A percentile compares a stretch with the other conserved stretches of the same genome.
These are phyloP conservation scores for Vulpes ferrilata DNA, from an alignment of 2,113 vertebrate species.

Conservation along the genomic window DNA sequence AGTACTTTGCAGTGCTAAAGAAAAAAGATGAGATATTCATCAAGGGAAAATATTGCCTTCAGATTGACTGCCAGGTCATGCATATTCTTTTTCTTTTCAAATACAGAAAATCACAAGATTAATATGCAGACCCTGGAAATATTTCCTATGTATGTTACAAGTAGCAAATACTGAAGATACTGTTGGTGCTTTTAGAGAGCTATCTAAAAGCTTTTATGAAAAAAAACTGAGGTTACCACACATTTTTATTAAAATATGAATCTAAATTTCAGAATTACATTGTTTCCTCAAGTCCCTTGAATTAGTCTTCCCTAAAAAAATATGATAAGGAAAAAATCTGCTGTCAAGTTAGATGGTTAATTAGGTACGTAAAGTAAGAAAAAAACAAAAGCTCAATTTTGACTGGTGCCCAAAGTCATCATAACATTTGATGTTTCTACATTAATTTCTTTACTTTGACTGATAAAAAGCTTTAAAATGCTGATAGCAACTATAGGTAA, in stretches of 20 bases:
- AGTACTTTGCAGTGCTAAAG: constrained; percentile 86
- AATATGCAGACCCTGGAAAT: constrained; percentile 84
- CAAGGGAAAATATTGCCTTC: constrained; percentile 85
- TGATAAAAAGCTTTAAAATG: not conserved
- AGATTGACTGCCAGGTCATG: constrained; percentile 79
- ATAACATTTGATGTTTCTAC: not conserved
- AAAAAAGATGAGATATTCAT: constrained; percentile 86
- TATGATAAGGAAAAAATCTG: not conserved
- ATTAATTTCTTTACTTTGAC: constrained; percentile 17
- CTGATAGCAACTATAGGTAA: not conserved
- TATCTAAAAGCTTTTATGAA: constrained; percentile 69
- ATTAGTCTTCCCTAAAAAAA: constrained; percentile 47
- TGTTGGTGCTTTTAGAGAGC: constrained; percentile 50
- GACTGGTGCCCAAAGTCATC: not conserved
- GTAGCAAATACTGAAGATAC: constrained; percentile 79
- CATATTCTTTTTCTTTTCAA: constrained; percentile 84
- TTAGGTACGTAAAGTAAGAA: constrained; percentile 36
- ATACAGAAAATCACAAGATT: constrained; percentile 86
- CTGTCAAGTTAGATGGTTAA: constrained; percentile 14
- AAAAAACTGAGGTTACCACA: constrained; percentile 64
- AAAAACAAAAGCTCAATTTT: not conserved
- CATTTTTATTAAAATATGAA: constrained; percentile 71
- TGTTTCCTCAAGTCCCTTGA: constrained; percentile 26
- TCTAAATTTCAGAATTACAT: constrained; percentile 55
- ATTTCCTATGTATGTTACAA: constrained; percentile 79